Evolutionary conservation across 64 coral and sea anemone genomes (phyloP), one percentile per base, ranked within the genome.

Genomic region (Actinia equina): DNA sequence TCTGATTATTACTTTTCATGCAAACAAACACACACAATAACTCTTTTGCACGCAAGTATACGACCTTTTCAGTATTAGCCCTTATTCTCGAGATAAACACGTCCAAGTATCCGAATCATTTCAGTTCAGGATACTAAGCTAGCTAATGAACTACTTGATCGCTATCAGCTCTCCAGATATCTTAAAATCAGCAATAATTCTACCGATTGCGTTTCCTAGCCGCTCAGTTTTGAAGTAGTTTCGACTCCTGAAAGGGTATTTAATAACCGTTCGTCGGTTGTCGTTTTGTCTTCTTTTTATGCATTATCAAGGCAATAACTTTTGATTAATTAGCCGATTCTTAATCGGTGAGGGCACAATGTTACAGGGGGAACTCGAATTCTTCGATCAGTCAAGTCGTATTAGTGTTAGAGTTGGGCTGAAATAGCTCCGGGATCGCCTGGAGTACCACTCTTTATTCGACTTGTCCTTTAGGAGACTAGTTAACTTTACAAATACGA

Each of bases 221-320:
- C 9, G 69, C 25, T 57, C 55, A 37, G 15, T 30, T 27, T 74
- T 74, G 69, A 74, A 74, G 69, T 30, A 14, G 69, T 30, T 74
- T 74, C 30, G 30, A 37, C 30, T 37, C 26, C 25, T 74, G 69
- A 74, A 74, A 41, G 1, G 9, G n/a, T 25, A 41, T 74, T 74
- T 74, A 74, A 74, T 26, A 74, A 74, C 69, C 69, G 1, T 30
- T 74, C 69, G 69, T 74, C 69, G 13, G 69, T 74, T 74, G 69
- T 74, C 69, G 69, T 30, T 74, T 74, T 74, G 69, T 9, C 23
- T 74, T 74, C 69, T 74, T 74, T 74, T 41, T 26, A 74, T 30
- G 11, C 25, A 14, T 74, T 74, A 74, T 74, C 69, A 41, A 74
- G 25, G 69, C 26, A 30, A 74, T 74, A 41, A 41, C 37, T 27